Evolutionary conservation across 2,888 invertebrate species (phyloP).

Genomic region (Brenthis ino): DNA sequence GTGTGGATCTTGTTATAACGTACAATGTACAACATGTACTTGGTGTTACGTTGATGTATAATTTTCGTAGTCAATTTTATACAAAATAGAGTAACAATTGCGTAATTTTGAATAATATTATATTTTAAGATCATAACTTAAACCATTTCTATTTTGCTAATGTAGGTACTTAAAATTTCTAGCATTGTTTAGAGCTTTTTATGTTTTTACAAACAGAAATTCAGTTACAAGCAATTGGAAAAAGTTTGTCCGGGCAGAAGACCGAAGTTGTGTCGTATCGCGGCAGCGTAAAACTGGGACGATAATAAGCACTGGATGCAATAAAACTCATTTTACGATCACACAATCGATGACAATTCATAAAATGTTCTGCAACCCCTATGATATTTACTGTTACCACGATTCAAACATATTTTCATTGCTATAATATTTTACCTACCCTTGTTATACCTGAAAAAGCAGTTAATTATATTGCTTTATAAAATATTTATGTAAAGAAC

Average conservation of each 20-base stretch:
- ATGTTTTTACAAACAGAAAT: constrained; percentile 31
- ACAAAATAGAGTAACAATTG: constrained; percentile 1
- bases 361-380: constrained; percentile 28
- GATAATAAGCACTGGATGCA: constrained; percentile 38
- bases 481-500: not conserved
- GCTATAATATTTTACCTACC: constrained; percentile 10
- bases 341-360: constrained; percentile 31
- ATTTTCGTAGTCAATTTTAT: not conserved
- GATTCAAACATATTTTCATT: constrained; percentile 7
- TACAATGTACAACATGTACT: not conserved
- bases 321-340: constrained; percentile 38
- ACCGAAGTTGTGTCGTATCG: constrained; percentile 32
- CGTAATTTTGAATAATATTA: no score
- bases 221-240: constrained; percentile 33
- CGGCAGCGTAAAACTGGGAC: constrained; percentile 35
- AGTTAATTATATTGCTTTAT: not conserved
- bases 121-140: no score
- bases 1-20: constrained; percentile 18
- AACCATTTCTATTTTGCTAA: no score
- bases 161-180: no score
- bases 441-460: not conserved
- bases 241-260: constrained; percentile 34
- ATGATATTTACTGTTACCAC: constrained; percentile 34
- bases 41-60: not conserved
- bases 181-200: constrained; percentile 4